Evolutionary conservation across 2,113 vertebrate species (phyloP).

Genomic region (Gavialis gangeticus): DNA sequence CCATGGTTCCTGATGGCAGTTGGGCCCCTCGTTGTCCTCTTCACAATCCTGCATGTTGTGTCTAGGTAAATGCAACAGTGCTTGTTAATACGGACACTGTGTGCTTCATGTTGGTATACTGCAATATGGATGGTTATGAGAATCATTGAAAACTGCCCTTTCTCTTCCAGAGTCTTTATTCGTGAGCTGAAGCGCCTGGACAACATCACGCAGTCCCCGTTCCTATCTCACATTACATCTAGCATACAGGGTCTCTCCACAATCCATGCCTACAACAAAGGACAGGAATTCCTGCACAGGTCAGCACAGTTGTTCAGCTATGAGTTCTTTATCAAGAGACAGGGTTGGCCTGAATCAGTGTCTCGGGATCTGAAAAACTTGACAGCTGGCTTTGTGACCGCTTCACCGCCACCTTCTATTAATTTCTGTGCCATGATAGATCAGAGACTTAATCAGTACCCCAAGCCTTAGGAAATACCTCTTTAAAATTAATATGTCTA

Average conservation of each 20-base stretch:
- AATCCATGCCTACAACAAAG: constrained; percentile 90
- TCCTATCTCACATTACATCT: constrained; percentile 92
- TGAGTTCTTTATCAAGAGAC: neutral
- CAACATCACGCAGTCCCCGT: constrained; percentile 92
- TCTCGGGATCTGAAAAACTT: neutral
- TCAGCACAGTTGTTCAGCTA: constrained; percentile 39
- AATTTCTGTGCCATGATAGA: neutral
- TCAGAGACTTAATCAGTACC: neutral
- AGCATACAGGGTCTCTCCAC: constrained; percentile 93
- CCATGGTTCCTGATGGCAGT: constrained; percentile 94
- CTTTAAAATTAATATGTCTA: neutral
- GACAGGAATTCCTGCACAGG: constrained; percentile 90
- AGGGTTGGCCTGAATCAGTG: neutral
- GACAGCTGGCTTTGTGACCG: neutral
- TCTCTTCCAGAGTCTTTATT: constrained; percentile 86
- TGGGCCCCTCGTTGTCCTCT: constrained; percentile 88
- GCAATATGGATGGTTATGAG: neutral
- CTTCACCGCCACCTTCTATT: neutral
- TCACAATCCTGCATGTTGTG: constrained; percentile 85
- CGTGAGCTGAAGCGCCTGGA: constrained; percentile 93
- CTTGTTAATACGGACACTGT: neutral
- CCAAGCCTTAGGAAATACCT: neutral
- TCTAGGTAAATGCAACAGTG: constrained; percentile 82
- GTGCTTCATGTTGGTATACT: neutral
- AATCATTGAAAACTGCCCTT: neutral